phyloP scores from a whole-genome alignment of 2,888 invertebrate species.

The Rhagium mordax region DNA sequence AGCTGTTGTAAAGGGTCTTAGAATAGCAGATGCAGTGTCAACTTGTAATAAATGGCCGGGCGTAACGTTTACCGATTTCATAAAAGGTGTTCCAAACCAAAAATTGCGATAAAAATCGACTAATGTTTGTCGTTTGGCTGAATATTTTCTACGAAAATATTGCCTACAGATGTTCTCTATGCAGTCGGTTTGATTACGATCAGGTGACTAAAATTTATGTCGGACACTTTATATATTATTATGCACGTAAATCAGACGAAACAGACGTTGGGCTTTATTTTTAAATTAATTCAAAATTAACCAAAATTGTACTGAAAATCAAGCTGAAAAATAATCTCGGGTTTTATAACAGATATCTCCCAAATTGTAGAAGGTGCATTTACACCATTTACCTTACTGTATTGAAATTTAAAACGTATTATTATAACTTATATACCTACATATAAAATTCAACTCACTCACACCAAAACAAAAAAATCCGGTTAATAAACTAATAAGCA shows the following conservation, averaged over 20 bases:
- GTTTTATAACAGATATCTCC: too few species aligned
- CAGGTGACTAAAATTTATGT: not conserved
- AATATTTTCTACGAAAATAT: slow-evolving; percentile 7
- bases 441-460: too few species aligned
- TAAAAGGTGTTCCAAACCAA: slow-evolving; percentile 54
- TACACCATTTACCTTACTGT: too few species aligned
- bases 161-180: slow-evolving; percentile 21
- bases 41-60: slow-evolving; percentile 58
- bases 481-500: too few species aligned
- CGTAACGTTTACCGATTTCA: slow-evolving; percentile 57
- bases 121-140: slow-evolving; percentile 23
- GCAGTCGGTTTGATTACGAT: slow-evolving; percentile 13
- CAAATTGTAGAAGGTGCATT: too few species aligned
- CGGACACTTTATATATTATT: not conserved
- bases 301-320: too few species aligned
- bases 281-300: too few species aligned
- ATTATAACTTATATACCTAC: too few species aligned
- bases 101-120: slow-evolving; percentile 55
- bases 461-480: too few species aligned
- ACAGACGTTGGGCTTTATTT: too few species aligned
- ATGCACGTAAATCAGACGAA: not conserved
- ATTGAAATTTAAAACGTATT: too few species aligned
- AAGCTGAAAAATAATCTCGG: too few species aligned
- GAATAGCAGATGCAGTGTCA: slow-evolving; percentile 62
- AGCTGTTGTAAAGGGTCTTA: slow-evolving; percentile 47